Evolutionary conservation across 92 coral and sea anemone species (phyloP).

Genomic region (Meandrina meandrites): DNA sequence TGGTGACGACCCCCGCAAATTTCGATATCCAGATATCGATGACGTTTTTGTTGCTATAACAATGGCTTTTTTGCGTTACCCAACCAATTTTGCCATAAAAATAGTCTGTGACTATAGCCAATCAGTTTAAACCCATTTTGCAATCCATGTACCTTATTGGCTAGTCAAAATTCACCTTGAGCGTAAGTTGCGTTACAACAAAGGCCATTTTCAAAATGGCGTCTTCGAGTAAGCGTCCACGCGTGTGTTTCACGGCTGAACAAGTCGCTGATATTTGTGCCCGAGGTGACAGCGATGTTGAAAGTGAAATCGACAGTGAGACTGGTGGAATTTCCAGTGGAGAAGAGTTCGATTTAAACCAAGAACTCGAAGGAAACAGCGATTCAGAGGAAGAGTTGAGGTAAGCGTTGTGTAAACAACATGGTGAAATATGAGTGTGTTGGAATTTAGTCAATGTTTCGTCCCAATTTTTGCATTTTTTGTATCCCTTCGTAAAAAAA

Average conservation of each 20-base stretch:
- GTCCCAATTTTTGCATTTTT: background rate
- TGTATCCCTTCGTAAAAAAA: slow-evolving; percentile 27
- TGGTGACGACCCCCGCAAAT: no score
- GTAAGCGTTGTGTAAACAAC: slow-evolving; percentile 3
- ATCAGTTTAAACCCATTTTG: background rate
- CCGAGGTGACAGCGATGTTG: slow-evolving; percentile 1
- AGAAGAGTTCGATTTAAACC: slow-evolving; percentile 33
- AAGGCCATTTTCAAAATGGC: background rate
- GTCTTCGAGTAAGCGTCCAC: background rate
- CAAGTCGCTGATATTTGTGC: background rate
- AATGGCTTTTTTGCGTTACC: no score
- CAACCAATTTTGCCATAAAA: no score
- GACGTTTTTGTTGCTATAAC: no score
- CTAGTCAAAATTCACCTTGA: background rate
- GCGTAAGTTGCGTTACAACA: background rate
- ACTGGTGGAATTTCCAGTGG: slow-evolving; percentile 41
- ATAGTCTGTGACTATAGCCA: no score
- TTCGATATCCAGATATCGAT: no score
- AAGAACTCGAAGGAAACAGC: slow-evolving; percentile 5
- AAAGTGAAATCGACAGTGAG: slow-evolving; percentile 39
- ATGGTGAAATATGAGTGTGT: background rate
- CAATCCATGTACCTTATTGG: background rate
- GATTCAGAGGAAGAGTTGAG: background rate
- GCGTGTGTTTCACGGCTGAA: background rate
- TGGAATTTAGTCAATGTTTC: background rate